Base-by-base conservation (phyloP, 2,888 invertebrate genomes). In the Andricus curvator region DNA sequence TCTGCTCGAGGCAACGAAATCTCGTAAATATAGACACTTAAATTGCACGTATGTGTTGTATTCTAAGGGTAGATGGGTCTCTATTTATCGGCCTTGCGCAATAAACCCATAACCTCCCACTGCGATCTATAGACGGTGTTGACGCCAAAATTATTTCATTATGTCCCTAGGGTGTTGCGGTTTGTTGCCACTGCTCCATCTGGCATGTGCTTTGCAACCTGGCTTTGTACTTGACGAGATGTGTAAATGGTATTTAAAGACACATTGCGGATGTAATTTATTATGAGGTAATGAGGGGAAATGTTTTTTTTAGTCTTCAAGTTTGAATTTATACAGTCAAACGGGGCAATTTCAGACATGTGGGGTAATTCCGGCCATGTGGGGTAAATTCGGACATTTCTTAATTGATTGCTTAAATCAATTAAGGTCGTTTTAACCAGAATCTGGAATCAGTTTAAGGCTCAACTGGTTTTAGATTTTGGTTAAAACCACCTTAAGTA, bases 111-210 rank as follows among this genome's bases (percentile, higher is more conserved):
- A 77, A 44, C 64, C 77, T 64, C 77, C 77, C 77, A 65, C 64
- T 64, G 77, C 25, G 77, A 77, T 5, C 44, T 25, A 41, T 44
- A 37, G n/a, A 44, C 41, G 64, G 74, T 79, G 79, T 76, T 74
- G 79, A 79, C 76, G 65, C 51, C n/a, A 70, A 64, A 76, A 79
- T 79, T 79, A 65, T 74, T 67, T 74, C 76, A 76, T 79, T 65
- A 48, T 44, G 65, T 79, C 79, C 79, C 79, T 44, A 48, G 62
- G 74, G 79, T 68, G n/a, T 68, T 68, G 33, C 11, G 78, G 20
- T 67, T 41, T 67, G 25, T 37, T 25, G 60, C 67, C 37, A 60
- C 13, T 60, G 68, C 41, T 41, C 22, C 77, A 77, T 77, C 64
- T 77, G 77, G 77, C 64, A 56, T 51, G n/a, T 74, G 11, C 33